Evolutionary conservation across 2,113 vertebrate genomes (phyloP).

Genomic region (Bubo scandiacus): DNA sequence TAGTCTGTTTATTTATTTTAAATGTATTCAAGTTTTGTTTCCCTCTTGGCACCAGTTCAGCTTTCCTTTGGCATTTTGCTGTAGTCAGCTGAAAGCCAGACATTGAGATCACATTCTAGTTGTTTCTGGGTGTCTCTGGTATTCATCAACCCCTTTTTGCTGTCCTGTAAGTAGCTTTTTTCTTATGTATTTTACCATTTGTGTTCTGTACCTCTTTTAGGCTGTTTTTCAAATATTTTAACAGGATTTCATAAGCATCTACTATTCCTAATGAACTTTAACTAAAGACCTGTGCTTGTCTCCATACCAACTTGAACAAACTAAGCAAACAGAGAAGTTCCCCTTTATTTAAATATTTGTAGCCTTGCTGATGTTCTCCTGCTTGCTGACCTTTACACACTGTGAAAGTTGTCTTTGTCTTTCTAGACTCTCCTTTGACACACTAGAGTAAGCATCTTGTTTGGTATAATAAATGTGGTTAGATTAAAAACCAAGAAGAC

Average conservation of each 20-base stretch:
- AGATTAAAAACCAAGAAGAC: neutral
- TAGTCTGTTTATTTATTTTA: neutral
- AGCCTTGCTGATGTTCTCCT: neutral
- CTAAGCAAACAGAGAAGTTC: neutral
- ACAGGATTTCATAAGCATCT: neutral
- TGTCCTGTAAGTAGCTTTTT: slow-evolving; percentile 6
- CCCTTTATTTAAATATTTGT: neutral
- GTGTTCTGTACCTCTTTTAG: neutral
- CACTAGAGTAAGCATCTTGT: neutral
- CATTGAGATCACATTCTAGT: neutral
- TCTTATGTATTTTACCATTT: neutral
- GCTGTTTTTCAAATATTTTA: neutral
- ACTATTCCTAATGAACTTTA: neutral
- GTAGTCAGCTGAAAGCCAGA: slow-evolving; percentile 6
- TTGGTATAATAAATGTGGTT: neutral
- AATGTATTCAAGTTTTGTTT: neutral
- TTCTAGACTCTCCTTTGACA: neutral
- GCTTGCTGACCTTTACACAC: neutral
- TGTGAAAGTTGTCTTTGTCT: neutral
- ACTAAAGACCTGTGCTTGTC: neutral
- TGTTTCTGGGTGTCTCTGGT: neutral
- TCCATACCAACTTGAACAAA: neutral
- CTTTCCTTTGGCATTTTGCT: neutral
- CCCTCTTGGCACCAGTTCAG: neutral
- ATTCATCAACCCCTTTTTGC: neutral